Evolutionary conservation across 2,113 vertebrate genomes (phyloP), one percentile per base, ranked within the genome.

Genomic region (Urocitellus parryii): DNA sequence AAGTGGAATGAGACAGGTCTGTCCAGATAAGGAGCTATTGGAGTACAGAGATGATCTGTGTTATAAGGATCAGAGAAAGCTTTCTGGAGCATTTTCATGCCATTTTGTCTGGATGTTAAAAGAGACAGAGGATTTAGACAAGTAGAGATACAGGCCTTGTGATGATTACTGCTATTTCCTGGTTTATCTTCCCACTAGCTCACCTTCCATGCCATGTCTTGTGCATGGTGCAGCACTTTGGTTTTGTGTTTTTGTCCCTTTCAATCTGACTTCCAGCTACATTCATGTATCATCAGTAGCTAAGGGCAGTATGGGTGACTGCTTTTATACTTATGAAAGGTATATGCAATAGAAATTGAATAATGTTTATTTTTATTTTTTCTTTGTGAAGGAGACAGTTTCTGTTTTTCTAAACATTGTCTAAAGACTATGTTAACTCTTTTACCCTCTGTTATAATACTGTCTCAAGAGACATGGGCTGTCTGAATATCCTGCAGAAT

Each of bases 261-360:
- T 73, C 53, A 81, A 1, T 67, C 34, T 88, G 76, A 58, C n/a
- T 85, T 82, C 42, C 65, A 70, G 22, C 1, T 63, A 1, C 12
- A 27, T 68, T 63, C 8, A 22, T n/a, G 6, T 78, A 68, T 48
- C n/a, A 12, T 84, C 32, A 86, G 67, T 72, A 29, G 14, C 61
- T 95, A 51, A 76, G 25, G 14, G 4, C 22, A 67, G 2, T 37
- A 48, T 79, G 56, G 7, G 56, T 82, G 79, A 39, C 45, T 87
- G 68, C 22, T 72, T 94, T 88, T 25, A 32, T 10, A 70, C 63
- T 79, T 84, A 24, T 94, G 78, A 79, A 90, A 95, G 27, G 29
- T 58, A 37, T 34, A 22, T 81, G 13, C n/a, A 82, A 80, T 61
- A 68, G 51, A 67, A 89, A 89, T 77, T 61, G 12, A 70, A 63